Percentiles rank a stretch among this genome's conserved stretches.
These are phyloP conservation scores for Caranx ignobilis DNA, from an alignment of 2,113 vertebrate species.

Conservation along the genomic window DNA sequence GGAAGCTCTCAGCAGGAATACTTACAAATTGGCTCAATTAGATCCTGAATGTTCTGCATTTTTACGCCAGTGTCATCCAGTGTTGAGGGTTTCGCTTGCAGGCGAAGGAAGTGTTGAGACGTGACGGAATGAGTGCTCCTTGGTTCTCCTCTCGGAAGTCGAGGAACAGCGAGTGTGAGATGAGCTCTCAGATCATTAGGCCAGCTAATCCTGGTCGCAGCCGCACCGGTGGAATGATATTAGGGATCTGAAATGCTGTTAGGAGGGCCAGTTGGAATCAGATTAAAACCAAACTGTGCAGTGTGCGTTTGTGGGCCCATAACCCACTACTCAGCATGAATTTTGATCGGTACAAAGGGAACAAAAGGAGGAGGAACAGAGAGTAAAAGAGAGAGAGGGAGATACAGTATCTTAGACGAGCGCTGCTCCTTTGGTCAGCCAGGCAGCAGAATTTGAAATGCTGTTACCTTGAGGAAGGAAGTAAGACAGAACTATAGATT, in stretches of 20 bases:
- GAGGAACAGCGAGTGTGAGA: constrained; percentile 53
- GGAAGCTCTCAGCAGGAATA: constrained; percentile 56
- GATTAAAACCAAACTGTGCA: constrained; percentile 85
- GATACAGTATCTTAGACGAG: constrained; percentile 76
- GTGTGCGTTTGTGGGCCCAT: constrained; percentile 80
- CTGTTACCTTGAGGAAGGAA: constrained; percentile 76
- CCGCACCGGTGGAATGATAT: constrained; percentile 82
- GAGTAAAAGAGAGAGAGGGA: constrained; percentile 62
- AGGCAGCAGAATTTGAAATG: constrained; percentile 76
- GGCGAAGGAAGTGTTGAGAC: constrained; percentile 55
- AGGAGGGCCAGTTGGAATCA: constrained; percentile 82
- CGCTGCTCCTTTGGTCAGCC: constrained; percentile 73
- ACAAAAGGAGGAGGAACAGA: constrained; percentile 79
- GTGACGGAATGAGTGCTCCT: constrained; percentile 35
- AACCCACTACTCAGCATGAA: constrained; percentile 84
- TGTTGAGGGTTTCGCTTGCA: constrained; percentile 60
- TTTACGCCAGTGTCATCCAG: constrained; percentile 33
- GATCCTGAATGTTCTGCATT: constrained; percentile 45
- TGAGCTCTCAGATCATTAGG: constrained; percentile 81
- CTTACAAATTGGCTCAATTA: constrained; percentile 79
- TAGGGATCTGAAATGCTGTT: constrained; percentile 84
- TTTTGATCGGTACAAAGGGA: constrained; percentile 84
- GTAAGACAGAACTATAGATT: constrained; percentile 72
- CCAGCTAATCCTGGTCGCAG: constrained; percentile 81
- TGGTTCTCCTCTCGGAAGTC: constrained; percentile 57